phyloP scores from a whole-genome alignment of 1,140 invertebrate species.

The Linepithema humile region DNA sequence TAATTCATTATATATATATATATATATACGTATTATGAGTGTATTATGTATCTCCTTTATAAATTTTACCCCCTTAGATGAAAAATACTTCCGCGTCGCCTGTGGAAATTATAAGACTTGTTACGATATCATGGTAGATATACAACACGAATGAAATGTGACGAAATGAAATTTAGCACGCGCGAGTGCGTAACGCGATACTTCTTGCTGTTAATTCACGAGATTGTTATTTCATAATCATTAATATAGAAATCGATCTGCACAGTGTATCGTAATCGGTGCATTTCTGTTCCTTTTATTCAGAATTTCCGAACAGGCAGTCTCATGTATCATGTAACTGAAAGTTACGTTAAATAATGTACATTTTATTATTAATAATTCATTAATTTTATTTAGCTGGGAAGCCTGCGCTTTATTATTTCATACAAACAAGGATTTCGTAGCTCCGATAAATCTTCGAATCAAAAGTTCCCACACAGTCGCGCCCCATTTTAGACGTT shows the following conservation, averaged over 20 bases:
- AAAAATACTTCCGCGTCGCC: too few relatives aligned
- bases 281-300: background rate
- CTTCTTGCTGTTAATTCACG: background rate
- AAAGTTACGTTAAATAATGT: background rate
- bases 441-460: too few relatives aligned
- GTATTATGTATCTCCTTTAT: too few relatives aligned
- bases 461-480: too few relatives aligned
- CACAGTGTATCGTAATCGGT: background rate
- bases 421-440: too few relatives aligned
- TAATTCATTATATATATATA: too few relatives aligned
- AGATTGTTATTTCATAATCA: background rate
- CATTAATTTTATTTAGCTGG: background rate
- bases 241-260: background rate
- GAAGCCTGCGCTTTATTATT: background rate
- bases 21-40: too few relatives aligned
- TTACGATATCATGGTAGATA: background rate
- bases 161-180: constrained; percentile 33
- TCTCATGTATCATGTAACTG: background rate
- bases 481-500: too few relatives aligned
- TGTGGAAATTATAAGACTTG: background rate
- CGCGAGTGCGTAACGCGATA: background rate
- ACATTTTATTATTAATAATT: background rate
- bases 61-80: too few relatives aligned
- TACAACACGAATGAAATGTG: background rate
- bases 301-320: background rate